Evolutionary conservation across 2,797 vertebrate species (phyloP), one percentile per base, ranked within the genome.

Genomic region (Xenopus petersii): DNA sequence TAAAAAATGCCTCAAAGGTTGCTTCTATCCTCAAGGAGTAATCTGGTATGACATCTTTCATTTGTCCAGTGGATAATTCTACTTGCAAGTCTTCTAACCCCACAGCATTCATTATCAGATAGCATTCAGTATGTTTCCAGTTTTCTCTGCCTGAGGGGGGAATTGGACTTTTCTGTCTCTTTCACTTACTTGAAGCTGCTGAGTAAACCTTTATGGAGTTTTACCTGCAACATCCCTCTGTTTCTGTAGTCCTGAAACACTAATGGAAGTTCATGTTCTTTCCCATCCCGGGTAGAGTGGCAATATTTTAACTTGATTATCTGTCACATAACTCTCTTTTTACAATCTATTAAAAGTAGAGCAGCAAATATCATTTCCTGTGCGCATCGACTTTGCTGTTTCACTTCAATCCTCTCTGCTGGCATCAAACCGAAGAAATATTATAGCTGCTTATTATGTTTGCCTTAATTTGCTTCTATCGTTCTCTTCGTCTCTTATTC

Each of bases 271-370:
- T 24, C 58, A 60, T 60, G 17, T 13, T 26, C 10, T 60, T 60
- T 24, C 49, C 49, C 5, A 15, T 15, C 6, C 58, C 26, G 58
- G 24, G 9, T 8, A 60, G 17, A 60, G 21, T 60, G 12, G 13
- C 58, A 60, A 24, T 60, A 60, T 60, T 60, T 60, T 60, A 60
- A 11, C 58, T 60, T 26, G 24, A 60, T 60, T 60, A 8, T 17
- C 17, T 60, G 58, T 26, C 58, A 56, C 24, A 60, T 60, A 60
- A 60, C 58, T 26, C 17, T 24, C 10, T 16, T 56, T 60, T 60
- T 60, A 60, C 17, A 15, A 26, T 60, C 58, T 60, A 60, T 60
- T 60, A 15, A 60, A 42, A 60, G 58, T 10, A 15, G 0, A 26
- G 58, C 17, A 26, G 58, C 17, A 24, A 26, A 17, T 26, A 60